phyloP scores from a whole-genome alignment of 2,113 vertebrate genomes.

The Circaetus gallicus region DNA sequence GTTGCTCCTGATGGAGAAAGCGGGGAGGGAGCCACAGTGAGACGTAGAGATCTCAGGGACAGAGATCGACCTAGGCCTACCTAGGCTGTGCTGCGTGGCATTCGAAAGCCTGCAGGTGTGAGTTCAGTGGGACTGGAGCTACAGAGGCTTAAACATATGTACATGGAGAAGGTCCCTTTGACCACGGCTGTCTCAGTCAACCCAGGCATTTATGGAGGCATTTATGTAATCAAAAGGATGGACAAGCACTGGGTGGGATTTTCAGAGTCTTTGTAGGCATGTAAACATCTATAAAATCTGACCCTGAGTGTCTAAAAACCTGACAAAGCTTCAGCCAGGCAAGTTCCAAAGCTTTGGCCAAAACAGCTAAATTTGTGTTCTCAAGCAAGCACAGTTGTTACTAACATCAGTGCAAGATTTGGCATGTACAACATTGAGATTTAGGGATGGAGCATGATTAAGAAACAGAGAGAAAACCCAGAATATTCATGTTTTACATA shows the following conservation, averaged over 20 bases:
- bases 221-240: neutral
- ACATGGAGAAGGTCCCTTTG: neutral
- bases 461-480: neutral
- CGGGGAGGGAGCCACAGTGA: accelerated
- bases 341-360: neutral
- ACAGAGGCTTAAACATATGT: neutral
- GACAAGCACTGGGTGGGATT: neutral
- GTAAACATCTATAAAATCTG: neutral
- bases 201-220: neutral
- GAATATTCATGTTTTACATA: neutral
- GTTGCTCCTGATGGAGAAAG: neutral
- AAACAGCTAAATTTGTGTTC: neutral
- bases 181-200: neutral
- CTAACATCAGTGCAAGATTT: neutral
- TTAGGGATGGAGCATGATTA: neutral
- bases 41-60: accelerated
- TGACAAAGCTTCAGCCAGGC: neutral
- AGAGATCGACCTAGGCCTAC: neutral
- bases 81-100: neutral
- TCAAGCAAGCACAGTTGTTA: neutral
- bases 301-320: neutral
- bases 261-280: neutral
- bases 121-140: neutral
- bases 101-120: neutral
- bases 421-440: neutral